Evolutionary conservation across 2,888 invertebrate genomes (phyloP).

Genomic region (Sarcophaga variegata): DNA sequence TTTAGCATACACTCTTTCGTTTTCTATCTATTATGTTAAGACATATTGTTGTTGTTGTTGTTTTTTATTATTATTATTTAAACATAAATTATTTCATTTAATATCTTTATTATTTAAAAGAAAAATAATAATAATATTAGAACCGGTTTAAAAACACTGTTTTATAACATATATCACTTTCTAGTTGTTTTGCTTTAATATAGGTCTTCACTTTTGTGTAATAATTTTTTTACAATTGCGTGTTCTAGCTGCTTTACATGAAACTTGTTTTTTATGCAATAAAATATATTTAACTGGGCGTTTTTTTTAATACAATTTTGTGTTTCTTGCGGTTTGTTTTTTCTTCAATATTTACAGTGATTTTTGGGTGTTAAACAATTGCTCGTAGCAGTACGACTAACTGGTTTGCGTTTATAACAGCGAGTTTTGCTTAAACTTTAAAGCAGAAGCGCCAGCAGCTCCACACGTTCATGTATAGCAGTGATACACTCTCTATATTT

Average conservation of each 20-base stretch:
- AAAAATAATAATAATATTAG: no score
- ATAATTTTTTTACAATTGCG: conserved; percentile 20
- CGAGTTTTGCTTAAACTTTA: conserved; percentile 60
- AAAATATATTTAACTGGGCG: conserved; percentile 55
- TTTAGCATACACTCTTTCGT: conserved; percentile 1
- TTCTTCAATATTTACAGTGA: neutral
- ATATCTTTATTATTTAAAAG: no score
- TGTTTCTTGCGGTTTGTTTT: conserved; percentile 1
- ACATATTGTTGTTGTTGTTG: conserved; percentile 43
- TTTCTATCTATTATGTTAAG: conserved; percentile 24
- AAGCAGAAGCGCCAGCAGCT: conserved; percentile 11
- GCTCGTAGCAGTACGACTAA: conserved; percentile 74
- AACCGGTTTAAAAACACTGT: conserved; percentile 57
- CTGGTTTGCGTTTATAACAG: conserved; percentile 76
- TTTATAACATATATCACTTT: conserved; percentile 33
- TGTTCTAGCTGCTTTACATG: conserved; percentile 32
- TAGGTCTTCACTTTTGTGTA: conserved; percentile 66
- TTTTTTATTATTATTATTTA: conserved; percentile 40
- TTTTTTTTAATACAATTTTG: neutral
- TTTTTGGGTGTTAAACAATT: conserved; percentile 61
- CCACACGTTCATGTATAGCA: neutral
- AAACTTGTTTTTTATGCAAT: conserved; percentile 71
- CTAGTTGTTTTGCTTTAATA: conserved; percentile 35
- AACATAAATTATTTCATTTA: neutral
- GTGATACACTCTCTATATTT: no score